Conservation (phyloP, 2,888 invertebrate genomes). For the Bellardia bayeri region DNA sequence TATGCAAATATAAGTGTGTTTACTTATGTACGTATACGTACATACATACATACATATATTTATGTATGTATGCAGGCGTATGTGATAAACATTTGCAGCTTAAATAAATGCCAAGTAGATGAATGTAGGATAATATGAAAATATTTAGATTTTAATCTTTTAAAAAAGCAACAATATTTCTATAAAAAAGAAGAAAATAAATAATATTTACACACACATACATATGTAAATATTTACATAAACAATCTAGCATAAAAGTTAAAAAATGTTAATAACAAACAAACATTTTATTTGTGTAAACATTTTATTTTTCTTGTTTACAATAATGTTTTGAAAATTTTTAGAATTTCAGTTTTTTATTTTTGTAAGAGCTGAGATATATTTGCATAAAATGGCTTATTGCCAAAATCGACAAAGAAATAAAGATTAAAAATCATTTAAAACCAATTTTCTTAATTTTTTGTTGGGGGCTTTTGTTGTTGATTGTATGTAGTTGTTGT, state of each 20-base stretch:
- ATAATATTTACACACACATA: not conserved
- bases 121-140: slow-evolving; percentile 59
- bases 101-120: slow-evolving; percentile 62
- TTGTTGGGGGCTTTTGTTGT: not conserved
- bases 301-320: slow-evolving; percentile 19
- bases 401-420: slow-evolving; percentile 47
- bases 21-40: not conserved
- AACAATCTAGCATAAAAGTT: slow-evolving; percentile 13
- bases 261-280: not conserved
- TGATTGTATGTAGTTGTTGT: slow-evolving; percentile 9
- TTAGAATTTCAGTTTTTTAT: not conserved
- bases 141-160: slow-evolving; percentile 68
- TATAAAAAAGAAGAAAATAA: not conserved
- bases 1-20: slow-evolving; percentile 1
- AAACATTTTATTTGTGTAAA: not conserved
- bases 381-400: slow-evolving; percentile 53
- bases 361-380: not conserved
- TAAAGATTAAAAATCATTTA: slow-evolving; percentile 44
- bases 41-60: too few species aligned
- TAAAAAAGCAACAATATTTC: slow-evolving; percentile 36
- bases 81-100: slow-evolving; percentile 57
- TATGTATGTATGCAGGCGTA: not conserved
- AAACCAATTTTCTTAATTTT: slow-evolving; percentile 47
- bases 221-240: not conserved
- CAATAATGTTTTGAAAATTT: slow-evolving; percentile 14